A percentile compares a stretch with the other conserved stretches of the same genome.
These are phyloP conservation scores for Teleogryllus oceanicus DNA, from an alignment of 2,888 invertebrate species.

Conservation along the genomic window DNA sequence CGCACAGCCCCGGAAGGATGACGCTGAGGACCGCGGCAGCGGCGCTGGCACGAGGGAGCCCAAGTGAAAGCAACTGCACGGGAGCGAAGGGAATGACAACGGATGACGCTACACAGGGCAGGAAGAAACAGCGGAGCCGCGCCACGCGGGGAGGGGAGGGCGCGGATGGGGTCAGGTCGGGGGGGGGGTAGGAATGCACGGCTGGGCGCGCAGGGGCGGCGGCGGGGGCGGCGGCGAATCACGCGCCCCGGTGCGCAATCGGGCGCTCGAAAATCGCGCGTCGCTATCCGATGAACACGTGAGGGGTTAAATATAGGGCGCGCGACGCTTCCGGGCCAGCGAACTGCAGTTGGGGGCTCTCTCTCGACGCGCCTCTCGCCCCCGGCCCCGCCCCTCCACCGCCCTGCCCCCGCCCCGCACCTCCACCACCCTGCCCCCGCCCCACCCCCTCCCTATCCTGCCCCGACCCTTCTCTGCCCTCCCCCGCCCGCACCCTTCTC, in stretches of 20 bases:
- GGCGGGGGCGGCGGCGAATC: neutral
- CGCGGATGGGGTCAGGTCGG: no score
- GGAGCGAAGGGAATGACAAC: no score
- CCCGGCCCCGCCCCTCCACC: neutral
- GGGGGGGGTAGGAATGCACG: no score
- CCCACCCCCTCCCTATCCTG: neutral
- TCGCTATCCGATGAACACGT: slow-evolving; percentile 8
- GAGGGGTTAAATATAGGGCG: slow-evolving; percentile 18
- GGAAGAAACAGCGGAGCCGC: neutral
- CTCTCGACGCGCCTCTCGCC: neutral
- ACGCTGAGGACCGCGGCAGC: no score
- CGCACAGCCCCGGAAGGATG: no score
- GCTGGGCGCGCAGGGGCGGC: no score
- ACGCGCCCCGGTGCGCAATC: slow-evolving; percentile 9
- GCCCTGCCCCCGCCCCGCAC: neutral
- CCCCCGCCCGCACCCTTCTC: neutral
- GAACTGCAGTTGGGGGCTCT: neutral
- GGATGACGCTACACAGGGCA: no score
- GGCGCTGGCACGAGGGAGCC: no score
- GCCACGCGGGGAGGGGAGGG: neutral
- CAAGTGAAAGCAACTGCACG: no score
- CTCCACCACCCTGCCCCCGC: neutral
- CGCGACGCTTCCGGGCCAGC: slow-evolving; percentile 7
- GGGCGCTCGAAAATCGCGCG: slow-evolving; percentile 1
- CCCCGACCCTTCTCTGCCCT: no score